phyloP scores from a whole-genome alignment of 2,888 invertebrate genomes.

The Oconnorella tubifera region DNA sequence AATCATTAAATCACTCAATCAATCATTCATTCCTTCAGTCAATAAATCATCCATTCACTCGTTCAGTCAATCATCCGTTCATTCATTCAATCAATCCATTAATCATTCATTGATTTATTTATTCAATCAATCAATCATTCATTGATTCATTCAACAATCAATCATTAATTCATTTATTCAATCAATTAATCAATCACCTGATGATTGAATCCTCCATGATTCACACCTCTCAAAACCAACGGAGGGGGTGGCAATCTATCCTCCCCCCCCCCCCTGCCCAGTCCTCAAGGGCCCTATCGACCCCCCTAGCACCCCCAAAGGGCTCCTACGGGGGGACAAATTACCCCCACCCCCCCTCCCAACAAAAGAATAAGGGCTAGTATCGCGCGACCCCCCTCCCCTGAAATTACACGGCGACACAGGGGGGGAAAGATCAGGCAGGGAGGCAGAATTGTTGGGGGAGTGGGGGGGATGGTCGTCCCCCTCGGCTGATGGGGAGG shows the following conservation, averaged over 20 bases:
- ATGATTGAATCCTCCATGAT: too few relatives aligned
- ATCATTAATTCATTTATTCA: too few relatives aligned
- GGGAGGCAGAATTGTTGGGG: slow-evolving; percentile 70
- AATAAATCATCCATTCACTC: not conserved
- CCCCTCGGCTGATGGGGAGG: not conserved
- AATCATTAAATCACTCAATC: not conserved
- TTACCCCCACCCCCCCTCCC: not conserved
- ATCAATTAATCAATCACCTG: not conserved
- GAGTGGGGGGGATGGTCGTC: slow-evolving; percentile 73
- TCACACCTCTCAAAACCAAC: too few relatives aligned
- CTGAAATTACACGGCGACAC: not conserved
- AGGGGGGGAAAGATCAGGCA: slow-evolving; percentile 79
- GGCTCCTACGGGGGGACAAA: not conserved
- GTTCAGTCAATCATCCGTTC: too few relatives aligned
- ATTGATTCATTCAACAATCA: not conserved
- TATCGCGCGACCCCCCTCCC: not conserved
- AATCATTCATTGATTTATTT: not conserved
- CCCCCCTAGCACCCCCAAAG: not conserved
- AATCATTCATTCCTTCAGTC: slow-evolving; percentile 36
- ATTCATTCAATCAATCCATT: not conserved
- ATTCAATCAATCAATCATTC: too few relatives aligned
- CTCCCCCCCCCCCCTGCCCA: not conserved
- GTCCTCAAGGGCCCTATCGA: not conserved
- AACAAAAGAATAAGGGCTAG: not conserved
- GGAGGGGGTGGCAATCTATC: too few relatives aligned